Percentiles rank a stretch among this genome's conserved stretches.
phyloP scores from a whole-genome alignment of 2,888 invertebrate species.

The Nemurella pictetii region DNA sequence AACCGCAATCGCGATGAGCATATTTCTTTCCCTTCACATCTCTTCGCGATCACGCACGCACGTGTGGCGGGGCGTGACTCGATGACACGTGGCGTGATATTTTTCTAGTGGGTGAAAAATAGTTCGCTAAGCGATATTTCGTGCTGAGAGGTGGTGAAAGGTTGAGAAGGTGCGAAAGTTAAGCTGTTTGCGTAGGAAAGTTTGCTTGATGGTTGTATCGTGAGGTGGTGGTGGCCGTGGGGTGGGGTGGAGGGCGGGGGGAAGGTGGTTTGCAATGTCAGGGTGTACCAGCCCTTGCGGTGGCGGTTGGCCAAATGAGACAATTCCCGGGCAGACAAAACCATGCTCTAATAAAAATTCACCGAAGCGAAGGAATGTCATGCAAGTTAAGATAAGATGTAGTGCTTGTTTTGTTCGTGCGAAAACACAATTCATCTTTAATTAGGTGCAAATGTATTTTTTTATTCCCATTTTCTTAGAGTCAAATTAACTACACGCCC shows the following conservation, averaged over 20 bases:
- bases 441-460: no score
- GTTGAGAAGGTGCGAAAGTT: background rate
- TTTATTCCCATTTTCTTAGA: no score
- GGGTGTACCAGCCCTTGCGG: background rate
- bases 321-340: background rate
- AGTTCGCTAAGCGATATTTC: slow-evolving; percentile 9
- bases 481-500: no score
- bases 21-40: background rate
- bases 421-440: no score
- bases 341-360: background rate
- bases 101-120: background rate
- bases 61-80: background rate
- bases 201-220: background rate
- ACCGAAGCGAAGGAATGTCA: no score
- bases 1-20: no score
- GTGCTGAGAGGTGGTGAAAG: background rate
- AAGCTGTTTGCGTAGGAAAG: slow-evolving; percentile 5
- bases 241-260: no score
- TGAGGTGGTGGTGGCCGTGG: background rate
- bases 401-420: no score
- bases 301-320: background rate
- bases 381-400: no score
- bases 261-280: no score
- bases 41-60: background rate
- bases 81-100: background rate